Percentiles rank a stretch among this genome's conserved stretches.
phyloP scores from a whole-genome alignment of 2,888 invertebrate genomes.

The Erebia epiphron region DNA sequence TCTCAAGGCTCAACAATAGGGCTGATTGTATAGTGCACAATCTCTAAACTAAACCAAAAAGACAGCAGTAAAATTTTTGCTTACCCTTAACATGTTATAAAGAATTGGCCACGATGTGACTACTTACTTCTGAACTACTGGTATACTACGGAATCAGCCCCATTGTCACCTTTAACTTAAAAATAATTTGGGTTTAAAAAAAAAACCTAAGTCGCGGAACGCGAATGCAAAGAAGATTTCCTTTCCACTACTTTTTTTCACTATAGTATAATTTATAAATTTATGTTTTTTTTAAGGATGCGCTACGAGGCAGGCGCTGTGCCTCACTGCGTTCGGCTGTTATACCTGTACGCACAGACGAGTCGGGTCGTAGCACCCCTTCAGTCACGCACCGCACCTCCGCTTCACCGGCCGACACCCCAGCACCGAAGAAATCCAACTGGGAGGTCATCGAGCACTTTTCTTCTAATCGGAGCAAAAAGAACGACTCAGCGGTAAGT shows the following conservation, averaged over 20 bases:
- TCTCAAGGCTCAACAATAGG: neutral
- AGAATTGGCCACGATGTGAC: too few species aligned
- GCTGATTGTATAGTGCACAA: too few species aligned
- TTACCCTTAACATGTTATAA: too few species aligned
- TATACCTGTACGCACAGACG: conserved; percentile 57
- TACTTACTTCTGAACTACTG: too few species aligned
- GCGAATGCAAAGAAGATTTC: neutral
- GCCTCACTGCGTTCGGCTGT: conserved; percentile 82
- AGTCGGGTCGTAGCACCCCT: conserved; percentile 73
- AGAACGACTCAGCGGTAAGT: conserved; percentile 78
- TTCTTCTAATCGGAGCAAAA: conserved; percentile 84
- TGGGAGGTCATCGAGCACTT: conserved; percentile 97
- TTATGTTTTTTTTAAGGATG: conserved; percentile 65
- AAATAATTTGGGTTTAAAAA: too few species aligned
- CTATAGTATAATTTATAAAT: neutral
- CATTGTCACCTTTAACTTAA: neutral
- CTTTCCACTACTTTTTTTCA: too few species aligned
- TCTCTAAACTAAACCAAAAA: too few species aligned
- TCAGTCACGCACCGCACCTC: conserved; percentile 68
- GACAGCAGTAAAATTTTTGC: too few species aligned
- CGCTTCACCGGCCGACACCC: conserved; percentile 80
- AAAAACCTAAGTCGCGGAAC: too few species aligned
- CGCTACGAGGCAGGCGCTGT: conserved; percentile 84
- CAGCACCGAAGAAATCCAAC: conserved; percentile 89
- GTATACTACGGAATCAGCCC: too few species aligned